Base-by-base conservation (phyloP, 2,113 vertebrate species). In the Otis tarda region DNA sequence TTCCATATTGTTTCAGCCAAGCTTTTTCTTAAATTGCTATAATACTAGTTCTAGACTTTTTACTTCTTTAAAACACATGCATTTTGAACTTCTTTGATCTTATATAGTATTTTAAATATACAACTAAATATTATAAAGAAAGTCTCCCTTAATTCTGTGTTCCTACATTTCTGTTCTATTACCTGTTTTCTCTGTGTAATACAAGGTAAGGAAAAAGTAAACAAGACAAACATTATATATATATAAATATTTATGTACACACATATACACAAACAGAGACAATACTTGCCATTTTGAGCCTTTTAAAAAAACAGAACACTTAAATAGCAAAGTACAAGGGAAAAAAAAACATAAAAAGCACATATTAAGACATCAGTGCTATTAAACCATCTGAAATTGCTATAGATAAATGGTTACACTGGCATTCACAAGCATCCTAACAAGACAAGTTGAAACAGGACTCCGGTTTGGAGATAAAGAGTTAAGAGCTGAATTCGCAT, bases 191-290 rank as follows among this genome's bases (percentile, higher is more conserved):
- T 88, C 68, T 67, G 77, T 20, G 7, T n/a, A 81, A 76, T 11
- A 49, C n/a, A 63, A 68, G 87, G 83, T 95, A 91, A 68, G 53
- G 73, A 94, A 92, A 93, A 96, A 91, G 90, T 94, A 91, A 94
- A 93, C 84, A 97, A 96, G 22, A 12, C 76, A 87, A 92, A 80
- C 10, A 39, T 31, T 52, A 22, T 9, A 57, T 17, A 87, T 35
- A 68, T 37, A 70, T 65, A 90, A 78, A 74, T 75, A 93, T 82
- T 80, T 60, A 86, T 9, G 4, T 75, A 65, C 47, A 78, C 24
- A 59, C 12, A 65, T 2, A 59, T 2, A 84, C 19, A 43, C 20
- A 89, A 27, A 60, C 10, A 64, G 0, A 77, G 23, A 84, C 37
- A 56, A 65, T 9, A 95, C 87, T 83, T 95, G 87, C 70, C 78